Base-by-base conservation (phyloP, 35 echinoderm and acorn worm species). In the Lytechinus variegatus region DNA sequence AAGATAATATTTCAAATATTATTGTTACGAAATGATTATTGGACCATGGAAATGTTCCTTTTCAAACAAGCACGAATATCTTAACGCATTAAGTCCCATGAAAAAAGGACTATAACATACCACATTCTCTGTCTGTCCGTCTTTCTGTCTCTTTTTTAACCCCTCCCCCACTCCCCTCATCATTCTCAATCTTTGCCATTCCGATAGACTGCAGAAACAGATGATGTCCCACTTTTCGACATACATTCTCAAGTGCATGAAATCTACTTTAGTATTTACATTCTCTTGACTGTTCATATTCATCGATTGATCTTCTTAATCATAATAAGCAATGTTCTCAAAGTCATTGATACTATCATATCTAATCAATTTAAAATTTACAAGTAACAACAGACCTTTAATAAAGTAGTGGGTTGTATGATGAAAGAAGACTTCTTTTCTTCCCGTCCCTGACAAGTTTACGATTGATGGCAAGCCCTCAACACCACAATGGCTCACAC, bases 401-500 rank as follows among this genome's bases (percentile, higher is more conserved):
- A 71, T 71, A 1, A 21, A 21, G 2, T 0, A 14, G 61, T 71
- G 4, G 61, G 61, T 44, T 44, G 12, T 14, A 71, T 71, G 61
- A 71, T 71, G 61, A 19, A 21, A 71, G 61, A 71, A 71, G 14
- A 21, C 16, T 21, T 71, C 13, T 19, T 19, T 71, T 11, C 61
- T 71, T 14, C 61, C 24, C 24, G 61, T 6, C 10, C 24, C 61
- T 71, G 61, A 71, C 61, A 71, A 71, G 61, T 56, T 71, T 71
- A 89, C 28, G 87, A 89, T 89, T 89, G 87, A 89, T 89, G 6
- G 87, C 27, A 21, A 16, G 87, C 6, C 12, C 87, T 89, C 87
- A 28, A 29, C 87, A 89, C 9, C 28, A 33, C 87, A 89, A 89
- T 89, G 87, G 28, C 87, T 89, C 51, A 89, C 87, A 89, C 87